Base-by-base conservation (phyloP, 2,113 vertebrate genomes). In the Climacteris rufus region DNA sequence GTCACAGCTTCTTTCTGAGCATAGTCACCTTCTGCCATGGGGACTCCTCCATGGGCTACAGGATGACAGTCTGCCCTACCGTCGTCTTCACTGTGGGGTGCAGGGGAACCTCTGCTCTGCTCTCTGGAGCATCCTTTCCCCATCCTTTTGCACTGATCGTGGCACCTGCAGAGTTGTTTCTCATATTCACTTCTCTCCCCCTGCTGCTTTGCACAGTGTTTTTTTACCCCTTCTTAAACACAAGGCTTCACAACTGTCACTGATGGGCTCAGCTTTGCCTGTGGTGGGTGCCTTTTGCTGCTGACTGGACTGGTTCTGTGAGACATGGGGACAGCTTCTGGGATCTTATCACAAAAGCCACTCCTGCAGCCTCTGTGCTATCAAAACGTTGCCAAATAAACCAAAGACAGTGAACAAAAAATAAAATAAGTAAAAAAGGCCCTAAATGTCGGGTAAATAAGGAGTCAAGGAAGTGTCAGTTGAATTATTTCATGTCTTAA, bases 201-300 rank as follows among this genome's bases (percentile, higher is more conserved):
- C 2, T 7, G 15, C 6, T 49, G 15, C 30, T 81, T 81, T 77
- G 27, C 37, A 24, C 2, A 2, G 7, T 23, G 27, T 5, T 13
- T 77, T 64, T 64, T 60, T 15, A 40, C 3, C 13, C 18, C 23
- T 47, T 40, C n/a, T 42, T 28, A 49, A 59, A 23, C 7, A 13
- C 13, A 40, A 35, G 11, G 18, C 5, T 16, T 28, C 63, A 0
- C 2, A 6, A 3, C 35, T 1, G 1, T 31, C 33, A 8, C 33
- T 74, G 40, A 22, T 18, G 22, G 35, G 9, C 22, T 78, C 49
- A 54, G 53, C 35, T 54, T 40, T 78, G 28, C 12, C 6, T 11
- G 27, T 13, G 13, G 13, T 8, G 11, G 24, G 10, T 50, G 11
- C 1, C 5, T 65, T 37, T 63, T 61, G 27, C 11, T 64, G 19